These are phyloP conservation scores for Aldrovandia affinis DNA, from an alignment of 2,797 vertebrate genomes.

Conservation along the genomic window DNA sequence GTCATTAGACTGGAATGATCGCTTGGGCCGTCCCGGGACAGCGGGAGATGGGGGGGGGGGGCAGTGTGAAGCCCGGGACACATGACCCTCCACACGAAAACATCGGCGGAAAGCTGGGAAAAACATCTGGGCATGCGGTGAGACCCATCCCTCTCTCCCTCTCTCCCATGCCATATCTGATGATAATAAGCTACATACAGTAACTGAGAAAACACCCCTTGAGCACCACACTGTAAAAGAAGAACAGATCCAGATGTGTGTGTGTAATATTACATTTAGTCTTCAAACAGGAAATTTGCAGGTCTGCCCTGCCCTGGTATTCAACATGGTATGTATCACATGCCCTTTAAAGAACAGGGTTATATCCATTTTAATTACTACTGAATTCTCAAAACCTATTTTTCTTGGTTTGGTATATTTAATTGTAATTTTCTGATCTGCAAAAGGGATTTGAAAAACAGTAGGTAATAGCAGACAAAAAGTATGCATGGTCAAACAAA, in stretches of 20 bases:
- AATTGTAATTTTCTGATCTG: not conserved
- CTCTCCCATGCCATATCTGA: slow-evolving; percentile 43
- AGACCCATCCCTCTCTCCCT: slow-evolving; percentile 45
- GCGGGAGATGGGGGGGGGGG: slow-evolving; percentile 33
- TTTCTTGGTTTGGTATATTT: not conserved
- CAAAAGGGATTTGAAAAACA: not conserved
- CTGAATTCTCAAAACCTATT: not conserved
- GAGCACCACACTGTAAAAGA: slow-evolving; percentile 6
- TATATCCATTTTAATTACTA: no score
- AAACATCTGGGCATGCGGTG: slow-evolving; percentile 54
- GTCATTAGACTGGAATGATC: slow-evolving; percentile 55
- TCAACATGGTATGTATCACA: not conserved
- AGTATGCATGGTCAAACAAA: not conserved
- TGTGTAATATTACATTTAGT: slow-evolving; percentile 2
- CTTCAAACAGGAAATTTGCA: slow-evolving; percentile 31
- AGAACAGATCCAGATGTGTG: slow-evolving; percentile 29
- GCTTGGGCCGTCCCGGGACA: slow-evolving; percentile 55
- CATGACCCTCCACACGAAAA: slow-evolving; percentile 57
- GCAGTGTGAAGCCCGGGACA: slow-evolving; percentile 62
- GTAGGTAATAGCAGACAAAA: not conserved
- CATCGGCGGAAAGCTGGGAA: slow-evolving; percentile 51
- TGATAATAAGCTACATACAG: slow-evolving; percentile 35
- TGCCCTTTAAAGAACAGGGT: not conserved
- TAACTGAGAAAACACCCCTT: not conserved
- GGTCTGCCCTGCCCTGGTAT: not conserved